Evolutionary conservation across 2,888 invertebrate genomes (phyloP), one percentile per base, ranked within the genome.

Genomic region (Pachydiplax longipennis): DNA sequence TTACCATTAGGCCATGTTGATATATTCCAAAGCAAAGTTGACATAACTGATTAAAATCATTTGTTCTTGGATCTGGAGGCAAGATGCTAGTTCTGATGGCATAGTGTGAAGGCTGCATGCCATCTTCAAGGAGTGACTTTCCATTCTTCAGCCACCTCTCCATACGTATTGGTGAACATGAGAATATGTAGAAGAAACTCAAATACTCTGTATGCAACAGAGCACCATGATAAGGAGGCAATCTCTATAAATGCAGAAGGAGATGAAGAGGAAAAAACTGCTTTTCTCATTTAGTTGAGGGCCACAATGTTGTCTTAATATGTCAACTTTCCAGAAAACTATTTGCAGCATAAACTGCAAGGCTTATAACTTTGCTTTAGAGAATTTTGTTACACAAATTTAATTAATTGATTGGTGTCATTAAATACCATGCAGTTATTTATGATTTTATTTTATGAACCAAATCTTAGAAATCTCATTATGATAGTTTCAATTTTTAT

Each of bases 21-120:
- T 96, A 98, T 96, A 94, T 98, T 98, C 97, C 98, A 98, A 92
- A 97, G 95, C 95, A 98, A 95, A 91, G 97, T 97, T n/a, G 98
- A 98, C 92, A 97, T 96, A 61, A 98, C 96, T 65, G 98, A 98
- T 94, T 98, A 93, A 98, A 98, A 93, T 98, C 98, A 92, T 98
- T 98, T 90, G 96, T 97, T 90, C 96, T 96, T 25, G 96, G 95
- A 93, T 98, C 97, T 0, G 97, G 96, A 6, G 96, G 96, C 92
- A 97, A 95, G 90, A 95, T 95, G 80, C 95, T 95, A 92, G 96
- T 96, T 91, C 95, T 95, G 90, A 97, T 95, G 92, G 96, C 96
- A 94, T 97, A 98, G n/a, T 65, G 91, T 3, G 91, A 91, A 15
- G 82, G 25, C 65, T 81, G 91, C 3, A 65, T 94, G 81, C 93